Conservation (phyloP, 2,797 vertebrate genomes). For the Orientallactaga sibirica region DNA sequence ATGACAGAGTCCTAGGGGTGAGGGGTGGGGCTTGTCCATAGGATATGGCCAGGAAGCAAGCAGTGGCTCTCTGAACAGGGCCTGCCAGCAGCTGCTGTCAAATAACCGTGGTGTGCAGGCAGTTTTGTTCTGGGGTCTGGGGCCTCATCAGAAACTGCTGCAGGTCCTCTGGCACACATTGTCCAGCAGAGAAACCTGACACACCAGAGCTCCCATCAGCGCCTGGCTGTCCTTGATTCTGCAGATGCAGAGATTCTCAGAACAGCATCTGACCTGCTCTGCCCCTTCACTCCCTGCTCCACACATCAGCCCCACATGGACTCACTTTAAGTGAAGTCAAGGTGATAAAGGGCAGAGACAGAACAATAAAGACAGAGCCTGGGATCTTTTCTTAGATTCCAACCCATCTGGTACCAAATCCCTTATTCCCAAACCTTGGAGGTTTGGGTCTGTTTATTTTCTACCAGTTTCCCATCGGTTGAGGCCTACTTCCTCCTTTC, state of each 20-base stretch:
- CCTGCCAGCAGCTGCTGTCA: background rate
- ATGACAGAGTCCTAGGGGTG: background rate
- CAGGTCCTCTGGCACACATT: slow-evolving; percentile 2
- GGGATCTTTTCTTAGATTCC: background rate
- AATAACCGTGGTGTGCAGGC: background rate
- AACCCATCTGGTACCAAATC: background rate
- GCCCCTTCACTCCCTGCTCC: background rate
- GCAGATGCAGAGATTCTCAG: slow-evolving; percentile 43
- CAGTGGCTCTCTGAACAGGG: background rate
- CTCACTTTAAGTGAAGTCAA: background rate
- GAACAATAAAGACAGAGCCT: background rate
- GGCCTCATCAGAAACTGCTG: slow-evolving; percentile 28
- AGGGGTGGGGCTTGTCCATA: background rate
- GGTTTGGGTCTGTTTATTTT: background rate
- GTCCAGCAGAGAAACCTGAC: slow-evolving; percentile 67
- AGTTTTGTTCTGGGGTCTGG: slow-evolving; percentile 41
- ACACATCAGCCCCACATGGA: background rate
- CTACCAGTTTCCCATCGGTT: background rate
- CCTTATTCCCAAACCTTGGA: background rate
- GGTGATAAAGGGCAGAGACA: background rate
- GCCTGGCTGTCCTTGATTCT: background rate
- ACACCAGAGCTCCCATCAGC: background rate
- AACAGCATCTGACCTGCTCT: background rate
- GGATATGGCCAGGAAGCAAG: background rate
- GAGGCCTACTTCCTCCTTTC: background rate